Evolutionary conservation across 2,113 vertebrate species (phyloP).

Genomic region (Ibidorhyncha struthersii): DNA sequence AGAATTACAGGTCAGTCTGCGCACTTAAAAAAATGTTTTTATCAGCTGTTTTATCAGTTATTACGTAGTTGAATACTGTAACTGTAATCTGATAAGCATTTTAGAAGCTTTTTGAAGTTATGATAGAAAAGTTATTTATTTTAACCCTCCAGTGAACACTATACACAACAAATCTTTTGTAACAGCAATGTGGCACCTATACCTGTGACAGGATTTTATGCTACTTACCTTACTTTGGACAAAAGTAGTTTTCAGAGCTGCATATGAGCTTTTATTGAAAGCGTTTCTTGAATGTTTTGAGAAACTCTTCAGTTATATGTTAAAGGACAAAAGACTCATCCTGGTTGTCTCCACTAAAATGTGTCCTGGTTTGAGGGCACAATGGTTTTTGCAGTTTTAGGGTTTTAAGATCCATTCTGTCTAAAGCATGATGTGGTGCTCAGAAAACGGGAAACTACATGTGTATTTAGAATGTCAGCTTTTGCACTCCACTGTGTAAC

Average conservation of each 20-base stretch:
- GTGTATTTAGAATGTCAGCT: neutral
- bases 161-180: neutral
- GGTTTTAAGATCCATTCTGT: neutral
- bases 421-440: neutral
- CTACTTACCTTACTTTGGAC: neutral
- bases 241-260: neutral
- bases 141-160: no score
- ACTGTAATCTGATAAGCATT: no score
- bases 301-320: neutral
- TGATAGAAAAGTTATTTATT: no score
- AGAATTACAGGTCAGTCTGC: no score
- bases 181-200: neutral
- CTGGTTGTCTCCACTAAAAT: neutral
- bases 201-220: neutral
- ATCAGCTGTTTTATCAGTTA: no score
- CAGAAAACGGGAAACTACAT: neutral
- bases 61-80: no score
- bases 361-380: neutral
- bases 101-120: no score
- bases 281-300: neutral
- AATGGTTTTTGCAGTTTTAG: neutral
- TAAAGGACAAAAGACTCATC: neutral
- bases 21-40: no score
- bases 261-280: neutral
- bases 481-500: neutral